Evolutionary conservation across 1,140 invertebrate species (phyloP).

Genomic region (Drosophila insularis): DNA sequence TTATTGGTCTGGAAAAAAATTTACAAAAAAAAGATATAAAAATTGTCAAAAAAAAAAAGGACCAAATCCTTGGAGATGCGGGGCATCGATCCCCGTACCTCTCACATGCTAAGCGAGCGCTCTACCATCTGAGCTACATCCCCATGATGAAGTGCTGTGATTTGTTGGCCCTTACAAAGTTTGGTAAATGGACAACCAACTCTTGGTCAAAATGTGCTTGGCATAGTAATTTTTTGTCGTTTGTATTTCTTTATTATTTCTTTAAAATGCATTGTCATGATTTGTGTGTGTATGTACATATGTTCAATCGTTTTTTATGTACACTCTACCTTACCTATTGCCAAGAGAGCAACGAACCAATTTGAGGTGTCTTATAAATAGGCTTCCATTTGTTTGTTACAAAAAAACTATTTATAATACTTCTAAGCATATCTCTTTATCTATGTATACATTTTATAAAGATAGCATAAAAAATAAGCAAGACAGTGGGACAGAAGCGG

Average conservation of each 20-base stretch:
- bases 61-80: constrained; percentile 83
- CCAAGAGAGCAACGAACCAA: not conserved
- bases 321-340: not conserved
- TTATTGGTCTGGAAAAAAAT: constrained; percentile 58
- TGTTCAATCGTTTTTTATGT: not conserved
- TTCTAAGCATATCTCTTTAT: not conserved
- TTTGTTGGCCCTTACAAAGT: constrained; percentile 35
- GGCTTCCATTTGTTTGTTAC: not conserved
- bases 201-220: constrained; percentile 22
- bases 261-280: constrained; percentile 59
- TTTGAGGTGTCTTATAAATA: not conserved
- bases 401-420: not conserved
- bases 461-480: not conserved
- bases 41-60: constrained; percentile 25
- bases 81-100: constrained; percentile 92
- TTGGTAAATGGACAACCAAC: constrained; percentile 4
- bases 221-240: constrained; percentile 42
- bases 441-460: not conserved
- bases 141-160: constrained; percentile 39
- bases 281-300: not conserved
- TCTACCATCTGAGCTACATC: constrained; percentile 92
- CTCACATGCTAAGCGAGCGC: constrained; percentile 93
- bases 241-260: too few relatives aligned
- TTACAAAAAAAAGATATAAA: not conserved
- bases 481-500: too few relatives aligned